phyloP scores from a whole-genome alignment of 2,888 invertebrate species.

The Seladonia tumulorum region DNA sequence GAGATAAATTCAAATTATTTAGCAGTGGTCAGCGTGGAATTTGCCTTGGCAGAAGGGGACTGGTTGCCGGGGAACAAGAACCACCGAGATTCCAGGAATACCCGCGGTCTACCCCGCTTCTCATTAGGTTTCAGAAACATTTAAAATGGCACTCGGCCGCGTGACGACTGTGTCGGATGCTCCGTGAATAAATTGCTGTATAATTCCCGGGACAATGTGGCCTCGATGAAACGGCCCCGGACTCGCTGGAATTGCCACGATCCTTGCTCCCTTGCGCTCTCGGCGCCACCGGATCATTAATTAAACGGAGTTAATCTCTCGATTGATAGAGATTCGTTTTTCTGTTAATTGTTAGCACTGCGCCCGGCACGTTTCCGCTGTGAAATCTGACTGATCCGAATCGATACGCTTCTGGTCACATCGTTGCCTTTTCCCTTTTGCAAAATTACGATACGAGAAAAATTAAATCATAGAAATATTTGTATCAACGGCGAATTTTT shows the following conservation, averaged over 20 bases:
- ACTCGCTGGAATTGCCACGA: neutral
- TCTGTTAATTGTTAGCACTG: neutral
- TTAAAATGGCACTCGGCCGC: constrained; percentile 10
- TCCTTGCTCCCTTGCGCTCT: neutral
- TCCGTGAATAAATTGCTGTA: constrained; percentile 2
- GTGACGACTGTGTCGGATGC: neutral
- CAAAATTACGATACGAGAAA: no score
- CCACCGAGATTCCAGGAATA: constrained; percentile 8
- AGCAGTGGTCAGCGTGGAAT: constrained; percentile 12
- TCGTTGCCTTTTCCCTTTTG: no score
- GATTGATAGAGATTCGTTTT: neutral
- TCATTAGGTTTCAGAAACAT: constrained; percentile 19
- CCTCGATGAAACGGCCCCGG: neutral
- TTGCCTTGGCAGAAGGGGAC: constrained; percentile 2
- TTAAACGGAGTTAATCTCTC: neutral
- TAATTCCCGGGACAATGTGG: neutral
- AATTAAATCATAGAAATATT: no score
- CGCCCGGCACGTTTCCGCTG: no score
- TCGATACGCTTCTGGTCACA: no score
- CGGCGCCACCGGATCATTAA: neutral
- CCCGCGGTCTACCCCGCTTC: neutral
- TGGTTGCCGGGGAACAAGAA: neutral
- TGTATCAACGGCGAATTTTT: no score
- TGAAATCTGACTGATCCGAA: no score
- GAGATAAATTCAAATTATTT: constrained; percentile 12